phyloP scores from a whole-genome alignment of 2,113 vertebrate genomes.

The Caracal caracal region DNA sequence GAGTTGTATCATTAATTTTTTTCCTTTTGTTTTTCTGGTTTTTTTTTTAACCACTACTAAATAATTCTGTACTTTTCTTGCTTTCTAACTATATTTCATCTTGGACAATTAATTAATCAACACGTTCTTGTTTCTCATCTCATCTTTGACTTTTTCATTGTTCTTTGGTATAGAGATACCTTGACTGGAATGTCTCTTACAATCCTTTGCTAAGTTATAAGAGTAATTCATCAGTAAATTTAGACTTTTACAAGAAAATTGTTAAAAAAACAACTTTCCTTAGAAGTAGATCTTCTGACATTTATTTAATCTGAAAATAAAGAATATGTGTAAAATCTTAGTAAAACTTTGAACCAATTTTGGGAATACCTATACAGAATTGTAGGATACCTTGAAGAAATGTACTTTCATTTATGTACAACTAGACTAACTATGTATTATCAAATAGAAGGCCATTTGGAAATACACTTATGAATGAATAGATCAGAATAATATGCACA shows the following conservation, averaged over 20 bases:
- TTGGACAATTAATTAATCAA: constrained; percentile 65
- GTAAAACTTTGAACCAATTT: constrained; percentile 28
- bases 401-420: not conserved
- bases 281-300: not conserved
- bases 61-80: constrained; percentile 44
- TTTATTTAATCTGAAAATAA: constrained; percentile 31
- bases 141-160: constrained; percentile 53
- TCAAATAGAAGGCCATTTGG: constrained; percentile 38
- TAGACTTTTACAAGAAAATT: not conserved
- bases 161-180: not conserved
- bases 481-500: not conserved
- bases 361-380: not conserved
- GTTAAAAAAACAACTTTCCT: constrained; percentile 22
- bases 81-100: constrained; percentile 58
- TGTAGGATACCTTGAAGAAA: not conserved
- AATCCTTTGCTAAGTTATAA: constrained; percentile 42
- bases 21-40: not conserved
- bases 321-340: constrained; percentile 30
- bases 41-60: constrained; percentile 20
- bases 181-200: constrained; percentile 17
- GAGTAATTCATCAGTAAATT: constrained; percentile 53
- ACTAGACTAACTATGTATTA: not conserved
- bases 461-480: not conserved
- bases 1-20: constrained; percentile 55
- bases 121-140: constrained; percentile 30